Base-by-base conservation (phyloP, 2,113 vertebrate genomes). In the Nyctibius bracteatus region DNA sequence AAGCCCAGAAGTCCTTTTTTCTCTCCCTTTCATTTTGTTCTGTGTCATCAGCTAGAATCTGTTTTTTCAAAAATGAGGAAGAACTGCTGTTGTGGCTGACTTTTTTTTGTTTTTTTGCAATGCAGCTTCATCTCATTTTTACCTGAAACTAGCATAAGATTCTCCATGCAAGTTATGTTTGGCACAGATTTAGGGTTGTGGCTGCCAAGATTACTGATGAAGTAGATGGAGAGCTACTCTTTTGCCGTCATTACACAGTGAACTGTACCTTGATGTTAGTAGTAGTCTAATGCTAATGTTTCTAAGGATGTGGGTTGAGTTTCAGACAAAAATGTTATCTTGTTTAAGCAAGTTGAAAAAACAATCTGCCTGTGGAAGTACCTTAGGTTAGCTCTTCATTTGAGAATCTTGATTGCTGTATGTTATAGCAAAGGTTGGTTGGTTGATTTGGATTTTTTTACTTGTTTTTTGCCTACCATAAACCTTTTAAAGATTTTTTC, bases 181-280 rank as follows among this genome's bases (percentile, higher is more conserved):
- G 92, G 86, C 73, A 63, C 43, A 41, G 65, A 25, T 46, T 35
- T 31, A 74, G 52, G 43, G 52, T 18, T 72, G 57, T 89, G 78
- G 57, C 77, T 95, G 90, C 96, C 84, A 95, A 72, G 77, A 70
- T 71, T 30, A 6, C 47, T 84, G 72, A 78, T 62, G 57, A 51
- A 91, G 68, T 59, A 51, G 49, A 82, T 58, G 92, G 66, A 82
- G 70, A 82, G 37, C 37, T 85, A 5, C 54, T 58, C 63, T n/a
- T 70, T 12, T 52, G 73, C 81, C 54, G 61, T 85, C 41, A 41
- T 68, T 82, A 70, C 33, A 30, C 31, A 49, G 35, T 30, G 43
- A 86, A 44, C 73, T 88, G 52, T 55, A 31, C 86, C 71, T 91
- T 25, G 12, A 58, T 33, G 30, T 39, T 74, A 43, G n/a, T 25